Evolutionary conservation across 2,797 vertebrate genomes (phyloP).

Genomic region (Danionella dracula): DNA sequence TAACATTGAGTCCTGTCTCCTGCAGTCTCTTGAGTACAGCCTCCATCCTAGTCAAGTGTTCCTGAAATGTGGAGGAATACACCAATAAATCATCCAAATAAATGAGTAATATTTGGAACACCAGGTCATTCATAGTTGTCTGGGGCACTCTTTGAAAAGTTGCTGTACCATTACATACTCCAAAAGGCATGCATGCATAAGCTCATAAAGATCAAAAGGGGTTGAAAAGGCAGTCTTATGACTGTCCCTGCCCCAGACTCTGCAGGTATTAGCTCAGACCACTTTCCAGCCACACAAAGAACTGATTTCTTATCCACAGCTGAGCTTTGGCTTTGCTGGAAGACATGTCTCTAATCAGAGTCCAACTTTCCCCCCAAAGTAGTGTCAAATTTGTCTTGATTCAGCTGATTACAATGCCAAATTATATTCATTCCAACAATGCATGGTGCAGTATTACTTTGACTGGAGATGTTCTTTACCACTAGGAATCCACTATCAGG

Average conservation of each 20-base stretch:
- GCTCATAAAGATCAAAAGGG: neutral
- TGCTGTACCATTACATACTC: neutral
- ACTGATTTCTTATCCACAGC: neutral
- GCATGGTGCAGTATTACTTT: neutral
- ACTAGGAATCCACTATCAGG: neutral
- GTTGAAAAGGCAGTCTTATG: neutral
- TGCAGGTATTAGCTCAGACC: neutral
- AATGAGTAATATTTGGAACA: neutral
- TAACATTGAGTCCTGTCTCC: neutral
- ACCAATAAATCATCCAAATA: neutral
- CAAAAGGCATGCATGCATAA: neutral
- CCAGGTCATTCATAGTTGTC: neutral
- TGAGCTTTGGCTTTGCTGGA: neutral
- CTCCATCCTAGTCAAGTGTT: neutral
- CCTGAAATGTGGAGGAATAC: neutral
- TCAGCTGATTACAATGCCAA: neutral
- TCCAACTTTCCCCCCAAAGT: neutral
- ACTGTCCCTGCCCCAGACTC: neutral
- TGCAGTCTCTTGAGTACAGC: neutral
- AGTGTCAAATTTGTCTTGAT: neutral
- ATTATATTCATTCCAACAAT: slow-evolving; percentile 2
- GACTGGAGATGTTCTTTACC: neutral
- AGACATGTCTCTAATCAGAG: neutral
- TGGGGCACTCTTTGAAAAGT: neutral
- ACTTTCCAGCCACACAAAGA: neutral